Evolutionary conservation across 2,888 invertebrate genomes (phyloP).

Genomic region (Diachrysia chrysitis): DNA sequence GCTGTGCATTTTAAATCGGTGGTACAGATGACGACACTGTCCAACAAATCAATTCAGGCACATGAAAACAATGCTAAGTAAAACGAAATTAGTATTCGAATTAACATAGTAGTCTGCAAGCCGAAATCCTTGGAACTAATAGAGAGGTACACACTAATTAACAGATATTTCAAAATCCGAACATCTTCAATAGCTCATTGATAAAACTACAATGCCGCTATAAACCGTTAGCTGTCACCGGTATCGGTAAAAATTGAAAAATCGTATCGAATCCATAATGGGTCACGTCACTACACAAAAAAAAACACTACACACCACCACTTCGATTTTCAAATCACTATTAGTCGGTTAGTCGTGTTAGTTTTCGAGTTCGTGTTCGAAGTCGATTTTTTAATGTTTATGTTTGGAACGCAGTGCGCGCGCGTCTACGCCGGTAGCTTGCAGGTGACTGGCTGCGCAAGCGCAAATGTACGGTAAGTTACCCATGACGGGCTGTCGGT

Average conservation of each 20-base stretch:
- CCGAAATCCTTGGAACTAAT: constrained; percentile 42
- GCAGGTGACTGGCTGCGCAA: constrained; percentile 84
- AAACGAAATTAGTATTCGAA: constrained; percentile 30
- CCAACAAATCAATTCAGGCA: constrained; percentile 28
- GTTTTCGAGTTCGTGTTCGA: constrained; percentile 75
- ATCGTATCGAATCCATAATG: constrained; percentile 77
- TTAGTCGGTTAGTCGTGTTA: constrained; percentile 76
- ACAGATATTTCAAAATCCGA: constrained; percentile 44
- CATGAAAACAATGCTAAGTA: constrained; percentile 38
- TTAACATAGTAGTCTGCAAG: constrained; percentile 29
- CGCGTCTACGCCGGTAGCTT: constrained; percentile 78
- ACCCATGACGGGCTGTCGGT: constrained; percentile 74
- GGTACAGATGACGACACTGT: constrained; percentile 31
- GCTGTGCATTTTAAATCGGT: constrained; percentile 23
- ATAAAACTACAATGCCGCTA: constrained; percentile 60
- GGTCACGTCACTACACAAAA: constrained; percentile 69
- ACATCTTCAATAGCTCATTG: constrained; percentile 57
- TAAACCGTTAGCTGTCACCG: constrained; percentile 78
- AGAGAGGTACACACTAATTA: constrained; percentile 39
- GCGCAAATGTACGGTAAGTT: constrained; percentile 69
- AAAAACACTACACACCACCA: constrained; percentile 72
- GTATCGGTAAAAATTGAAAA: constrained; percentile 68
- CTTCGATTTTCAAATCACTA: constrained; percentile 68
- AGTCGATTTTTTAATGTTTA: constrained; percentile 61
- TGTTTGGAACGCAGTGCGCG: constrained; percentile 72